Conservation (phyloP, 2,888 invertebrate species). For the Synergus gifuensis region DNA sequence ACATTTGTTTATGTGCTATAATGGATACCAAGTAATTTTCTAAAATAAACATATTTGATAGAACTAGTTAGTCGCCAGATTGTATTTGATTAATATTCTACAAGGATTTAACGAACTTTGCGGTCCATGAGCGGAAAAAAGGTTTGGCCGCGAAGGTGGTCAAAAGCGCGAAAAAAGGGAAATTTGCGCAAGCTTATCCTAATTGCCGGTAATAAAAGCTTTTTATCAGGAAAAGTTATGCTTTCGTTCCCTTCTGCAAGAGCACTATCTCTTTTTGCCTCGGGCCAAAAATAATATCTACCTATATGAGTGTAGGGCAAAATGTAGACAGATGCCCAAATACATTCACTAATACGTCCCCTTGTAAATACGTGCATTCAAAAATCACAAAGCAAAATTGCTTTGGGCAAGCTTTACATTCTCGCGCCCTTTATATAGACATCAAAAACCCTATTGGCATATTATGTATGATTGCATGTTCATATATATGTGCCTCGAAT, state of each 20-base stretch:
- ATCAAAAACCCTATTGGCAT: conserved; percentile 1
- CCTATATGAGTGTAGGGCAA: not conserved
- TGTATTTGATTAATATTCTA: not conserved
- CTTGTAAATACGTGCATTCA: not conserved
- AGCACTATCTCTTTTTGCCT: conserved; percentile 61
- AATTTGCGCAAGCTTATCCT: conserved; percentile 65
- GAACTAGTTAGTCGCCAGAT: not conserved
- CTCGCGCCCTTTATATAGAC: not conserved
- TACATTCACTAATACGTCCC: not conserved
- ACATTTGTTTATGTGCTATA: too few species aligned
- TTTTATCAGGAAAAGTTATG: conserved; percentile 69
- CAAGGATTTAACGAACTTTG: not conserved
- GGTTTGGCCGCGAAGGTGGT: not conserved
- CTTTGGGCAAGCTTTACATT: not conserved
- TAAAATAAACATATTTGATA: too few species aligned
- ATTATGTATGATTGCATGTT: not conserved
- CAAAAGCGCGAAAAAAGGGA: conserved; percentile 40
- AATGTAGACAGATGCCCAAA: not conserved
- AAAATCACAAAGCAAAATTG: not conserved
- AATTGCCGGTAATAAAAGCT: conserved; percentile 72
- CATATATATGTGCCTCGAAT: not conserved
- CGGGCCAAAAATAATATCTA: conserved; percentile 58
- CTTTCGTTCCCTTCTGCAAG: conserved; percentile 63
- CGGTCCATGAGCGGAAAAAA: conserved; percentile 6
- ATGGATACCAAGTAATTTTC: too few species aligned